Evolutionary conservation across 2,888 invertebrate species (phyloP).

Genomic region (Drosophila rubida): DNA sequence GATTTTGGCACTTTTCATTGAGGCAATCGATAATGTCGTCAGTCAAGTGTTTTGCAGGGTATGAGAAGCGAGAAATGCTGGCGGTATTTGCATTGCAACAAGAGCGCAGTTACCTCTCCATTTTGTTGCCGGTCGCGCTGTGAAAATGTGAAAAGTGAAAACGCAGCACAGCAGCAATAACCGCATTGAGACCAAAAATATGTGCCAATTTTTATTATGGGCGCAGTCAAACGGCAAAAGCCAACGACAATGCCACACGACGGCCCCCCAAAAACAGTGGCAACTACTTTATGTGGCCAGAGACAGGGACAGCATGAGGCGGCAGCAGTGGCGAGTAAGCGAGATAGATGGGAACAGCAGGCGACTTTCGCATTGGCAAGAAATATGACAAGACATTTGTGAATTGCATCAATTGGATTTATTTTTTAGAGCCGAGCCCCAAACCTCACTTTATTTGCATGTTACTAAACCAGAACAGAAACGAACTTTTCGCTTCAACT

Average conservation of each 20-base stretch:
- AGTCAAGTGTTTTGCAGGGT: slow-evolving; percentile 13
- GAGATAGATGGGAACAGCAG: slow-evolving; percentile 15
- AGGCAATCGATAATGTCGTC: not conserved
- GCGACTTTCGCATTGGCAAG: not conserved
- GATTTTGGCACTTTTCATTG: too few relatives aligned
- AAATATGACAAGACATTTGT: slow-evolving; percentile 21
- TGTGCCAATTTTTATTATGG: slow-evolving; percentile 76
- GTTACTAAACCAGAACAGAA: not conserved
- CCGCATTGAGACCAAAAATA: slow-evolving; percentile 69
- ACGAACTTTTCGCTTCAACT: not conserved
- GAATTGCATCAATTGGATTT: slow-evolving; percentile 13
- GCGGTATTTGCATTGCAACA: slow-evolving; percentile 46
- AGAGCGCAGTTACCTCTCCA: slow-evolving; percentile 18
- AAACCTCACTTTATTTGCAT: not conserved
- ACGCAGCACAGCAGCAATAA: slow-evolving; percentile 54
- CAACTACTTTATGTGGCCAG: not conserved
- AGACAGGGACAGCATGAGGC: not conserved
- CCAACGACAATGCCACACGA: slow-evolving; percentile 61
- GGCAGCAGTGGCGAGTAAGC: not conserved
- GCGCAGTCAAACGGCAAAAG: slow-evolving; percentile 73
- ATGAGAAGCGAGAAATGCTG: slow-evolving; percentile 24
- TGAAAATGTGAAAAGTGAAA: slow-evolving; percentile 51
- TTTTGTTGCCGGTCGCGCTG: not conserved
- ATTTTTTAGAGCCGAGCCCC: not conserved
- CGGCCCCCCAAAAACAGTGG: slow-evolving; percentile 25